phyloP scores from a whole-genome alignment of 2,113 vertebrate genomes.

The Donacobius atricapilla region DNA sequence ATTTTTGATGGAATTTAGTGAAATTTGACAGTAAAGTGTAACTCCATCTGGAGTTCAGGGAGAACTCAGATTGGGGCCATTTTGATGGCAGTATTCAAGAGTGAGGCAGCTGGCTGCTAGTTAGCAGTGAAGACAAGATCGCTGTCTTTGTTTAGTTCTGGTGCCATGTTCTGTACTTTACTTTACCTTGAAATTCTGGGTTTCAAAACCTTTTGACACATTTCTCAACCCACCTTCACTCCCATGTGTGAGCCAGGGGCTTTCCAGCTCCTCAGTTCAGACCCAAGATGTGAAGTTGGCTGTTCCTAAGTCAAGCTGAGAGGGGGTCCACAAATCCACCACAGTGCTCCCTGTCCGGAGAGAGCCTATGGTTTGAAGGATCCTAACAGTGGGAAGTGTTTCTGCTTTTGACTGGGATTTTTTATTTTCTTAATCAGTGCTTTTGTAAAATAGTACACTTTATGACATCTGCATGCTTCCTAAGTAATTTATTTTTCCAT shows the following conservation, averaged over 20 bases:
- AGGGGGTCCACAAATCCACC: not conserved
- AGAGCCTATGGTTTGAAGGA: not conserved
- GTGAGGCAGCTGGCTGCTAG: not conserved
- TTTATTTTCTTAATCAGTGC: not conserved
- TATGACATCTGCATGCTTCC: not conserved
- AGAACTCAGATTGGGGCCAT: not conserved
- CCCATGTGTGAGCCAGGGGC: not conserved
- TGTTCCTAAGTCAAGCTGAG: not conserved
- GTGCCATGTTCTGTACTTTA: not conserved
- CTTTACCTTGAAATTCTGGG: not conserved
- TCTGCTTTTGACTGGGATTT: not conserved
- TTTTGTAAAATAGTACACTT: not conserved
- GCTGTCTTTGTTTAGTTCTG: not conserved
- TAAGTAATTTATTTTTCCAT: not conserved
- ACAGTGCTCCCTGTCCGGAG: not conserved
- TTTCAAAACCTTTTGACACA: not conserved
- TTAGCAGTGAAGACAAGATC: not conserved
- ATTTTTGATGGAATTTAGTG: not conserved
- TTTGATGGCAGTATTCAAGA: not conserved
- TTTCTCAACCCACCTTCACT: not conserved
- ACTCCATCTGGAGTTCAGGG: not conserved
- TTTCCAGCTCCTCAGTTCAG: not conserved
- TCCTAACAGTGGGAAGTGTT: not conserved
- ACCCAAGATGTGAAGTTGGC: not conserved
- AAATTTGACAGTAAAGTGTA: not conserved